Percentiles rank a stretch among this genome's conserved stretches.
phyloP scores from a whole-genome alignment of 2,888 invertebrate genomes.

The Ectemnius cavifrons region DNA sequence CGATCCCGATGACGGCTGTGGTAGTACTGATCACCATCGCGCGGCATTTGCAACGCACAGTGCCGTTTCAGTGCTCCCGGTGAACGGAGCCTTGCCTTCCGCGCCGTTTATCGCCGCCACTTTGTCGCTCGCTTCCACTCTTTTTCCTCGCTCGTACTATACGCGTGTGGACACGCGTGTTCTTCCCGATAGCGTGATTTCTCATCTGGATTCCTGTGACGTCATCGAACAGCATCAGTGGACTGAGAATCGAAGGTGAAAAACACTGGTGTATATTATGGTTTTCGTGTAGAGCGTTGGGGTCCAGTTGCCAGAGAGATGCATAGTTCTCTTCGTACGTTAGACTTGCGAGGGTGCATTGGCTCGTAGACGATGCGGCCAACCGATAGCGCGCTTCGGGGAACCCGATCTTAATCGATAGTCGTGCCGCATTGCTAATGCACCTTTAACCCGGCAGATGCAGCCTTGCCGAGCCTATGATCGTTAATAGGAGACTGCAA shows the following conservation, averaged over 20 bases:
- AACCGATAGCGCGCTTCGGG: constrained; percentile 15
- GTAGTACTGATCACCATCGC: constrained; percentile 52
- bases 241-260: background rate
- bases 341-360: background rate
- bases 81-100: constrained; percentile 60
- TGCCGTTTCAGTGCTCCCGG: constrained; percentile 69
- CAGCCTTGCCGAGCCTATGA: background rate
- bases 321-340: background rate
- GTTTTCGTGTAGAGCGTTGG: background rate
- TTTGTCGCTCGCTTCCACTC: background rate
- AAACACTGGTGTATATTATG: background rate
- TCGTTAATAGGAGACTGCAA: constrained; percentile 16
- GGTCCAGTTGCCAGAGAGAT: background rate
- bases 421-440: constrained; percentile 13
- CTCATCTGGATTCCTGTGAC: background rate
- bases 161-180: background rate
- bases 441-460: constrained; percentile 14
- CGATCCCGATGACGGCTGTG: constrained; percentile 46
- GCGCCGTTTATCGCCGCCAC: background rate
- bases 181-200: background rate
- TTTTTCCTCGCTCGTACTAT: background rate
- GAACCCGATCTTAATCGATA: constrained; percentile 26
- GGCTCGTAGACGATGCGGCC: constrained; percentile 4
- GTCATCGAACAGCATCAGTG: background rate
- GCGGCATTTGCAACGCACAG: constrained; percentile 66